Conservation (phyloP, 2,797 vertebrate species). For the Alauda arvensis region DNA sequence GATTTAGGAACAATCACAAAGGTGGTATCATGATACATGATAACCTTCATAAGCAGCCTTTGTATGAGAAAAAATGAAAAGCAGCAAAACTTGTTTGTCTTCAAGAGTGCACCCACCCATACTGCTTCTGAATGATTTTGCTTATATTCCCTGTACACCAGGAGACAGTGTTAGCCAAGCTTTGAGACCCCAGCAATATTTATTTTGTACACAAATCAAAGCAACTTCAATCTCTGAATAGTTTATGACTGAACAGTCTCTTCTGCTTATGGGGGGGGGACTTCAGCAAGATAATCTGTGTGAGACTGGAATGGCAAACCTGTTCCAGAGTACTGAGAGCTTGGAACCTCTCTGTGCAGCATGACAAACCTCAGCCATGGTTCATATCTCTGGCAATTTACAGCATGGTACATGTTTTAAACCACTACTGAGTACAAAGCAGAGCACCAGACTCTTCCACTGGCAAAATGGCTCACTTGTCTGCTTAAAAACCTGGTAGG, state of each 20-base stretch:
- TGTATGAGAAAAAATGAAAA: neutral
- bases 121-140: neutral
- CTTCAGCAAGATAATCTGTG: neutral
- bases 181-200: neutral
- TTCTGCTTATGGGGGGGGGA: fast-evolving
- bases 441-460: neutral
- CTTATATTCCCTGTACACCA: neutral
- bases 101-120: neutral
- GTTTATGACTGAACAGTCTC: neutral
- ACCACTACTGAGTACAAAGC: neutral
- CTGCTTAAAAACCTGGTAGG: neutral
- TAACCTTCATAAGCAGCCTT: neutral
- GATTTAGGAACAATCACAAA: neutral
- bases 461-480: neutral
- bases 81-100: neutral
- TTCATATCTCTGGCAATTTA: neutral
- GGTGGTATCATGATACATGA: neutral
- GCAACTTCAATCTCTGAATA: neutral
- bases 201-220: neutral
- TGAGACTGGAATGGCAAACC: neutral
- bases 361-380: neutral
- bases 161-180: neutral
- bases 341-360: neutral
- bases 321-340: neutral
- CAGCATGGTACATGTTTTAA: neutral